Base-by-base conservation (phyloP, 2,888 invertebrate species). In the Agapostemon virescens region DNA sequence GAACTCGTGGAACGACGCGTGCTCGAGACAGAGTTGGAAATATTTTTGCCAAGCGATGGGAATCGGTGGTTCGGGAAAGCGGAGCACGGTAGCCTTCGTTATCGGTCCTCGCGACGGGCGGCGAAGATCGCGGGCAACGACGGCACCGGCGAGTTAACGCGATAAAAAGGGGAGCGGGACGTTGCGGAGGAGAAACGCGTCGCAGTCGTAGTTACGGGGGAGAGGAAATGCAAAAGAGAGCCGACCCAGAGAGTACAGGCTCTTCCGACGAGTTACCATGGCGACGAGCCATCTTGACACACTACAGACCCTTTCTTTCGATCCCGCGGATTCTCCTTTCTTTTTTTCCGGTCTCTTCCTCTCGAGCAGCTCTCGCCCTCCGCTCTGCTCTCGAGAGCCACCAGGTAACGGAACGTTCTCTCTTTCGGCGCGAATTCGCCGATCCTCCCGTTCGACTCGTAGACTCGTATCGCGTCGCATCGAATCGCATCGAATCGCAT, bases 281-380 rank as follows among this genome's bases (percentile, higher is more conserved):
- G 91, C 86, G 87, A 90, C 90, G 87, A 90, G 91, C 91, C 92
- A 92, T 92, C 91, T 92, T 92, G 91, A 90, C 90, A 90, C 88
- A 88, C 79, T 87, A 84, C 79, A 77, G 71, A 69, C 84, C 81
- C 77, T 85, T 79, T 72, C 82, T 70, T 70, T 63, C 69, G 73
- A 74, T 70, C 70, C 79, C 70, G 63, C 45, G 70, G 58, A 79
- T 78, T 73, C 77, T 75, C 74, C 61, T 75, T 69, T 83, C 30
- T 61, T 69, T 75, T 74, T 83, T 63, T n/a, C 36, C 55, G 55
- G 26, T 55, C 55, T 52, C 52, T 55, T 30, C 55, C 55, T 76
- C 72, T 76, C 66, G 49, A 67, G 52, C 26, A 40, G 9, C 45
- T 26, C 33, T 49, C 38, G 61, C 76, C 36, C 61, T 61, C 30